Evolutionary conservation across 2,113 vertebrate genomes (phyloP).

Genomic region (Poeciliopsis prolifica): DNA sequence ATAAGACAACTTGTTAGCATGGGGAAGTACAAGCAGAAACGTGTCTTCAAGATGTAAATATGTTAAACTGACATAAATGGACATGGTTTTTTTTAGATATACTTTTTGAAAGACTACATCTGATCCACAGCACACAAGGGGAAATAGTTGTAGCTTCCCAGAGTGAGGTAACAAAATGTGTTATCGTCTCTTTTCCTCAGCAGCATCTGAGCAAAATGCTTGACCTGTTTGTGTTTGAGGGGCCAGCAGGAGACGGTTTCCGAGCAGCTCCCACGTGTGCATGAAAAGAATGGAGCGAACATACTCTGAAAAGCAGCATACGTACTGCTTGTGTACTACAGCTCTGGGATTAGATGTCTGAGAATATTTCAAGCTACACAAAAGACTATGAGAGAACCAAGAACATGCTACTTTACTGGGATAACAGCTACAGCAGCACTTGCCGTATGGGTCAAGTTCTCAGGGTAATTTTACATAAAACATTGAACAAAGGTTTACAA

Average conservation of each 20-base stretch:
- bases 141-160: not conserved
- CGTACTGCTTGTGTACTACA: slow-evolving; percentile 19
- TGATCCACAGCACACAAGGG: slow-evolving; percentile 10
- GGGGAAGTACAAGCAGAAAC: slow-evolving; percentile 28
- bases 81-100: not conserved
- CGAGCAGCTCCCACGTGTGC: slow-evolving; percentile 21
- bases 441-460: not conserved
- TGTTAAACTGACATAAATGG: slow-evolving; percentile 14
- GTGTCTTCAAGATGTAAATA: slow-evolving; percentile 29
- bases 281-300: slow-evolving; percentile 22
- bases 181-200: slow-evolving; percentile 1
- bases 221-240: slow-evolving; percentile 16
- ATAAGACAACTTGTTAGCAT: slow-evolving; percentile 56
- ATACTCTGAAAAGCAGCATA: slow-evolving; percentile 14
- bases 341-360: slow-evolving; percentile 16
- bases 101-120: not conserved
- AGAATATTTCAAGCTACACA: slow-evolving; percentile 15
- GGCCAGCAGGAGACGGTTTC: slow-evolving; percentile 30
- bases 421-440: slow-evolving; percentile 17
- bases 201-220: slow-evolving; percentile 32
- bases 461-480: not conserved
- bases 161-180: not conserved
- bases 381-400: slow-evolving; percentile 2
- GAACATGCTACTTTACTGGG: not conserved
- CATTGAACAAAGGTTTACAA: not conserved